A percentile compares a stretch with the other conserved stretches of the same genome.
These are phyloP conservation scores for Lochmaea crataegi DNA, from an alignment of 2,888 invertebrate genomes.

Conservation along the genomic window DNA sequence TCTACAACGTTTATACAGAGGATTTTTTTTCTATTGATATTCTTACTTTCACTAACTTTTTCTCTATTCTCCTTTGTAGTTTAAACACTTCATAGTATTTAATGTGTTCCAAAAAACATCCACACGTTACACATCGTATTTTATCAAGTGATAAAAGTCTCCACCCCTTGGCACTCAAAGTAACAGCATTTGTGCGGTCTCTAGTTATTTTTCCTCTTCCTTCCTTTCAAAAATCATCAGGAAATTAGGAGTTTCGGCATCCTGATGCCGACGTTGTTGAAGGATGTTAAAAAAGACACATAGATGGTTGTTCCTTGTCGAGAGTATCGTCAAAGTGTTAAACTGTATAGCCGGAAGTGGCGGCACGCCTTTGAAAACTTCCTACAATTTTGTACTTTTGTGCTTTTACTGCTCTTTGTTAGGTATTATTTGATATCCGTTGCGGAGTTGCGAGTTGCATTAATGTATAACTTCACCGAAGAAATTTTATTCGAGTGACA, in stretches of 20 bases:
- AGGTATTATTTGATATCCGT: slow-evolving; percentile 17
- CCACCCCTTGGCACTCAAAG: slow-evolving; percentile 14
- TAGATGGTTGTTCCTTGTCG: slow-evolving; percentile 25
- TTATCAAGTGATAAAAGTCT: slow-evolving; percentile 16
- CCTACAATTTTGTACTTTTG: slow-evolving; percentile 31
- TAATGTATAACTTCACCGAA: neutral
- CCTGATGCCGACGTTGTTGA: neutral
- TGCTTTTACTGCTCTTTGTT: slow-evolving; percentile 6
- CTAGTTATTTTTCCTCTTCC: slow-evolving; percentile 36
- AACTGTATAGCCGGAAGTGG: slow-evolving; percentile 50
- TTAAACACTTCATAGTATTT: too few relatives aligned
- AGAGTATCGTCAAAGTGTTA: slow-evolving; percentile 54
- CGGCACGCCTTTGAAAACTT: slow-evolving; percentile 37
- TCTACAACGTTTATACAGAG: too few relatives aligned
- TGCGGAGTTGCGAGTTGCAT: neutral
- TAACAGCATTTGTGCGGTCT: slow-evolving; percentile 20
- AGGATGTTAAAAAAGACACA: slow-evolving; percentile 25
- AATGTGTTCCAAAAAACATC: too few relatives aligned
- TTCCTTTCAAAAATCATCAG: slow-evolving; percentile 32
- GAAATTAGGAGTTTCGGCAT: slow-evolving; percentile 37
- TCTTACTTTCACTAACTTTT: too few relatives aligned
- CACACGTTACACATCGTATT: neutral
- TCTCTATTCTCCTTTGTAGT: too few relatives aligned
- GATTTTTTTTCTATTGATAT: too few relatives aligned
- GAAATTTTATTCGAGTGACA: neutral